These are phyloP conservation scores for Hycleus cichorii DNA, from an alignment of 1,140 invertebrate species.

Conservation along the genomic window DNA sequence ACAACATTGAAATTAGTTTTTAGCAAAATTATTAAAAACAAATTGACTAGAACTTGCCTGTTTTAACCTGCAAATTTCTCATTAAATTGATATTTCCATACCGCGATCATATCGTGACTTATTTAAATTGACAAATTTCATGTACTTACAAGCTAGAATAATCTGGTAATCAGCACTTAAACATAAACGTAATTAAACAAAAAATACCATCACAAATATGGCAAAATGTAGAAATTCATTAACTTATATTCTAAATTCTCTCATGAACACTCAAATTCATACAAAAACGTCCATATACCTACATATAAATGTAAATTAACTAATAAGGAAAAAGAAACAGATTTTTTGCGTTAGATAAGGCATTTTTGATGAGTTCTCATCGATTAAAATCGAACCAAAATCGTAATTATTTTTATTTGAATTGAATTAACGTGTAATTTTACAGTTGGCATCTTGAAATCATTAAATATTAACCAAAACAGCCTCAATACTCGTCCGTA, in stretches of 20 bases:
- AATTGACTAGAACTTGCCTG: slow-evolving; percentile 4
- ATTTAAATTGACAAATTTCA: neutral
- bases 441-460: slow-evolving; percentile 7
- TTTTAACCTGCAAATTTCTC: slow-evolving; percentile 1
- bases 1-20: neutral
- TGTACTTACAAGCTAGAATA: slow-evolving; percentile 6
- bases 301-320: neutral
- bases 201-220: slow-evolving; percentile 14
- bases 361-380: no score
- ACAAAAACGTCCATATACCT: neutral
- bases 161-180: slow-evolving; percentile 7
- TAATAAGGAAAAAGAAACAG: neutral
- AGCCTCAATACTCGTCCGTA: slow-evolving; percentile 1
- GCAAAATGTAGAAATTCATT: slow-evolving; percentile 9
- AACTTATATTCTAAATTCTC: slow-evolving; percentile 7
- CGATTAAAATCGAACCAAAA: no score
- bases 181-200: slow-evolving; percentile 7
- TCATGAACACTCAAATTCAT: slow-evolving; percentile 1
- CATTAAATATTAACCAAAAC: slow-evolving; percentile 10
- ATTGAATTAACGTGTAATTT: slow-evolving; percentile 1
- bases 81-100: slow-evolving; percentile 8
- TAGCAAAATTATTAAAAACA: neutral
- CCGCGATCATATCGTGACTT: slow-evolving; percentile 2
- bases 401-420: no score
- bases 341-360: neutral